Base-by-base conservation (phyloP, 37 sponge, comb jelly and placozoan species). In the Aphrocallistes beatrix region DNA sequence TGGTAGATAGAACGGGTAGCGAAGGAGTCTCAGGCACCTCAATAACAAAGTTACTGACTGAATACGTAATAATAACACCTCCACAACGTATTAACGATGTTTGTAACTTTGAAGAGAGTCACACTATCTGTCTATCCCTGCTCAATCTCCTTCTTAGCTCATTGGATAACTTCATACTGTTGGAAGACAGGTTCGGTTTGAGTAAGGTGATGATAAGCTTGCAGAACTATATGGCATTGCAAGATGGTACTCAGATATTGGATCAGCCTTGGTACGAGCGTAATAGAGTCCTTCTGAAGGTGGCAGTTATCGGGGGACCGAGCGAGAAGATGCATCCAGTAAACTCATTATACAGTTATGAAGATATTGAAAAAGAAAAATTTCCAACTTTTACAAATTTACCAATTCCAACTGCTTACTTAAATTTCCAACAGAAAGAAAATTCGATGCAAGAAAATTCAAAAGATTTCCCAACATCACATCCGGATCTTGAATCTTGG, bases 261-360 rank as follows among this genome's bases (percentile, higher is more conserved):
- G 75, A 60, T 60, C 75, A 60, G n/a, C 75, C n/a, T 60, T 60
- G 75, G 75, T 60, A 60, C n/a, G 75, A 60, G n/a, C 25, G 75
- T 25, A 60, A 60, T 60, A 3, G 75, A 60, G 25, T 30, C 34
- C 21, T 60, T 19, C 34, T 60, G 34, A 60, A 60, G n/a, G 21
- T 60, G 10, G 75, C 28, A 28, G 8, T 60, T 8, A 32, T 60
- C 8, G 75, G 75, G 75, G 75, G 75, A 21, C 75, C 75, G 32
- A 60, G 34, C 3, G 75, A 60, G 21, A 60, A 60, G 34, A 19
- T 60, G 21, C 75, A 60, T 13, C 75, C 75, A 60, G 32, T 6
- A 6, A 60, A 60, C n/a, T 60, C 75, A 6, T 30, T 60, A 60
- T 28, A 60, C n/a, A 25, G 75, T 60, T 60, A 60, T 60, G 75